Base-by-base conservation (phyloP, 2,888 invertebrate genomes). In the Dryadula phaetusa region DNA sequence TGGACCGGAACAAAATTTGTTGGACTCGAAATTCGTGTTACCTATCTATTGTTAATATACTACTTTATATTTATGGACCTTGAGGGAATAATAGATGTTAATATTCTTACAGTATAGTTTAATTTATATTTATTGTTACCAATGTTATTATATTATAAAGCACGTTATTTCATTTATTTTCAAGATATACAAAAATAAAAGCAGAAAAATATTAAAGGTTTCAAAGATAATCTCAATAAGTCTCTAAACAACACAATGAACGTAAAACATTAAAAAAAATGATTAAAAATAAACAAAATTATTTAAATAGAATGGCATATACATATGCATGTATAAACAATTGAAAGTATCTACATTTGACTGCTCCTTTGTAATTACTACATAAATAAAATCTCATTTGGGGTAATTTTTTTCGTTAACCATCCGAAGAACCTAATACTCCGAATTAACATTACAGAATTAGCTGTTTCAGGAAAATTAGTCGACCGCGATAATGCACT, bases 1-100 rank as follows among this genome's bases (percentile, higher is more conserved):
- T 64, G 63, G 34, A 47, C 18, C 53, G 62, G 22, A 60, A 64
- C 53, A 32, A 40, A 60, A 67, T 67, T 67, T 52, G 63, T 63
- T 52, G 47, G 63, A 40, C 66, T 62, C 47, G 40, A 62, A 37
- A 47, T 49, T 47, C 22, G 10, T 34, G 46, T 37, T n/a, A 46
- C 46, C 22, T 56, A 40, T 56, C 22, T 56, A 40, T 40, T 40
- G 22, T 56, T 40, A 56, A 56, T 40, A 40, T 40, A 56, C 54
- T 20, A 28, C 28, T 52, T 28, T n/a, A 44, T 61, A 66, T 61
- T 66, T 66, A 66, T 66, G 60, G 53, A 52, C 22, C 25, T 61
- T 60, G 22, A 8, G 54, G 54, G 20, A 54, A 54, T 54, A 54
- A 28, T 52, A 14, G 6, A 54, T 18, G 14, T 8, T 34, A 37